These are phyloP conservation scores for Microctenopoma stevenorrisi DNA, from an alignment of 2,797 vertebrate species.

Conservation along the genomic window DNA sequence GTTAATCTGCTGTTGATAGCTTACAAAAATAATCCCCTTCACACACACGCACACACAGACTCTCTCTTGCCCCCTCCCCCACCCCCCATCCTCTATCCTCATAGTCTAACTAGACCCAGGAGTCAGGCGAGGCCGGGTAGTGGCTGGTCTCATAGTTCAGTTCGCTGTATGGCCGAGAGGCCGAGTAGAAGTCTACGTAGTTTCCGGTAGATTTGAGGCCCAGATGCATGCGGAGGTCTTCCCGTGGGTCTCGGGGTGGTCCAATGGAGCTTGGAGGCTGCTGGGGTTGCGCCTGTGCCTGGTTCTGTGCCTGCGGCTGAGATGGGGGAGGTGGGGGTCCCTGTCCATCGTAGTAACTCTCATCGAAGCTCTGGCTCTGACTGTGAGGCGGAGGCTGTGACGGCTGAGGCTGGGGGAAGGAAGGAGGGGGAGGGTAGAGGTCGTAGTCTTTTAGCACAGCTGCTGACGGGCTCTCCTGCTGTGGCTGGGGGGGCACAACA, in stretches of 20 bases:
- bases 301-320: constrained; percentile 62
- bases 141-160: constrained; percentile 99
- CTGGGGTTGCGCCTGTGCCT: constrained; percentile 86
- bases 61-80: constrained; percentile 29
- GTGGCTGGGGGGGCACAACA: constrained; percentile 70
- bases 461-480: constrained; percentile 75
- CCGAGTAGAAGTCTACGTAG: constrained; percentile 99
- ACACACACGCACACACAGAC: constrained; percentile 64
- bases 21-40: constrained; percentile 74
- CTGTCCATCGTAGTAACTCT: constrained; percentile 78
- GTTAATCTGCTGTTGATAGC: constrained; percentile 57
- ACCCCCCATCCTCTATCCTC: constrained; percentile 20
- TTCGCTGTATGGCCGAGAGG: constrained; percentile 98
- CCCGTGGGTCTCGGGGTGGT: constrained; percentile 74
- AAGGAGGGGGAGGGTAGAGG: constrained; percentile 79
- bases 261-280: constrained; percentile 85
- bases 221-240: constrained; percentile 97
- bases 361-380: constrained; percentile 78
- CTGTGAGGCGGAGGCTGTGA: constrained; percentile 77
- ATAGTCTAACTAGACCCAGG: constrained; percentile 90
- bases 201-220: constrained; percentile 98
- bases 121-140: constrained; percentile 98
- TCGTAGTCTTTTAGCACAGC: constrained; percentile 80
- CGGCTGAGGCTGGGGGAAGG: constrained; percentile 79
- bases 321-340: constrained; percentile 58